Evolutionary conservation across 2,888 invertebrate species (phyloP), one percentile per base, ranked within the genome.

Genomic region (Candidula unifasciata): DNA sequence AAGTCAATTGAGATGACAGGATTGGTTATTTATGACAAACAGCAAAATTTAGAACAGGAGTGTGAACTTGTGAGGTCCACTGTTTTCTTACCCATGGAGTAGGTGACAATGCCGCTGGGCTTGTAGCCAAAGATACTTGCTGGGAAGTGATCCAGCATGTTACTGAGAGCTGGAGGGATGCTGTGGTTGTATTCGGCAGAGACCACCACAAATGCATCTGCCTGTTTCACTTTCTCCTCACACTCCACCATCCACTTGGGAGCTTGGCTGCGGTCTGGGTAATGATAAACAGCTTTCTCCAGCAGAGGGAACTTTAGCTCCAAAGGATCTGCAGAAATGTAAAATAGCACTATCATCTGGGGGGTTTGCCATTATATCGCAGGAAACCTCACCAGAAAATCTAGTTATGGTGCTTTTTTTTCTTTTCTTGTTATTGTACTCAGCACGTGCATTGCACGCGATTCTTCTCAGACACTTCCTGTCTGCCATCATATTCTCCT

Each of bases 141-240:
- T 3, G 94, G 92, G 85, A 95, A 94, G 87, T 94, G 94, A 89
- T 94, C 93, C 87, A 95, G 74, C 90, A 94, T 89, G 88, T 94
- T 94, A 71, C 92, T 86, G n/a, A 95, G 92, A 0, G 94, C 94
- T 27, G 94, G 94, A 1, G 94, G 94, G 60, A 94, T 91, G 66
- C 91, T 90, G 89, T 93, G 93, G 88, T 94, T 94, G 86, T 93
- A 93, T 85, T 93, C 93, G 80, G 94, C 93, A 8, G 86, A 82
- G 27, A 94, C 90, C 33, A 94, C 89, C n/a, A 95, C 90, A 85
- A 91, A 93, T 3, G 92, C 94, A 89, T 94, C 94, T 24, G 94
- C 94, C 10, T 83, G 88, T 76, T 89, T 88, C 0, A 91, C 76
- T 52, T 87, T 88, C 18, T 87, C 82, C 37, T 90, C 89, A 21